Base-by-base conservation (phyloP, 2,888 invertebrate species). In the Busseola fusca region DNA sequence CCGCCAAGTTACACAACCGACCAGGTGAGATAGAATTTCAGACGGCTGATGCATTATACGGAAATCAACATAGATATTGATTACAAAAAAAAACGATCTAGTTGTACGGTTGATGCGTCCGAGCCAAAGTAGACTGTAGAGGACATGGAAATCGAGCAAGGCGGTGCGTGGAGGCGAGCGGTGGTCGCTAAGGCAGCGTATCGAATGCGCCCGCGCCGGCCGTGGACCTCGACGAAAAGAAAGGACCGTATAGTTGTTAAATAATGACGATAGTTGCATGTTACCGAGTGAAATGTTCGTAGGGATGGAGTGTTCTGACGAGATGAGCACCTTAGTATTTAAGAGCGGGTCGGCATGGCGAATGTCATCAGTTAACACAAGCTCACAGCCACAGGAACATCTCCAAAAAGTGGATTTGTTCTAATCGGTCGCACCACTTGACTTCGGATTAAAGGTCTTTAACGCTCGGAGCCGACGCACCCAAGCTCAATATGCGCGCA, bases 261-360 rank as follows among this genome's bases (percentile, higher is more conserved):
- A 94, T 94, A 94, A 94, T 94, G 94, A 94, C 94, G 90, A 94
- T 93, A 92, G 94, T 94, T 93, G 94, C 92, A 92, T 89, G 93
- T 89, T 93, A 90, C 93, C 85, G 87, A 94, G 95, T 95, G 94
- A 94, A 95, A 95, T 95, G 95, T 86, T 90, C 93, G 94, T 93
- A 95, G 95, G 95, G 94, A 94, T 95, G 94, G 94, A 93, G 94
- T 92, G 91, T 91, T 93, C 93, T 89, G 92, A 90, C 93, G 93
- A 94, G 95, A 95, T 95, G 95, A 95, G 94, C 93, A 93, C 90
- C 91, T 93, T 91, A 85, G 90, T 95, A 95, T 95, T 95, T 95
- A 95, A 95, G 95, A 93, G 95, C 95, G 93, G 92, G 92, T 88
- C 92, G 91, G 90, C 90, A 88, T 91, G 89, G 93, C 91, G 93